These are phyloP conservation scores for Montipora efflorescens DNA, from an alignment of 64 coral and sea anemone species.

Conservation along the genomic window DNA sequence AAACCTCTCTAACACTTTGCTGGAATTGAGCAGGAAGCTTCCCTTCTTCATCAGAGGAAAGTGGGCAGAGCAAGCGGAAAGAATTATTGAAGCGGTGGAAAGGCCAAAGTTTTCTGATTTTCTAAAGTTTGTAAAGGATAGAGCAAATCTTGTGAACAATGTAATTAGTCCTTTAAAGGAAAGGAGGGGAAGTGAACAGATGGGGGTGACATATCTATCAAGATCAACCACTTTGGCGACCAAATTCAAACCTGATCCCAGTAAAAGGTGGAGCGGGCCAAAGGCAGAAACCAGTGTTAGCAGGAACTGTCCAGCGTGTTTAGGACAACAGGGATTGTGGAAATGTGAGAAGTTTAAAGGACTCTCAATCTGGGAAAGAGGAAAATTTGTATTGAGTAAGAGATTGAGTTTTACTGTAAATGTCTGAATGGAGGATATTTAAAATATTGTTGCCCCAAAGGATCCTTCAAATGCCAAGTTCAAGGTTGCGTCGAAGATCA, in stretches of 20 bases:
- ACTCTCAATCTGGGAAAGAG: slow-evolving; percentile 30
- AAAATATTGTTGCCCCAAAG: slow-evolving; percentile 45
- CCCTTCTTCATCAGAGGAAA: slow-evolving; percentile 72
- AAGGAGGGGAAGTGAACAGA: background rate
- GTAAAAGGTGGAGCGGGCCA: background rate
- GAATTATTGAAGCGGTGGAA: slow-evolving; percentile 47
- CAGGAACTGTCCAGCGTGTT: slow-evolving; percentile 56
- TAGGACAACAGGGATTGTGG: slow-evolving; percentile 69
- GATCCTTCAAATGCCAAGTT: slow-evolving; percentile 61
- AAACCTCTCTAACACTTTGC: slow-evolving; percentile 60
- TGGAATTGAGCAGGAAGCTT: slow-evolving; percentile 58
- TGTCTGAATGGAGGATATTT: slow-evolving; percentile 79
- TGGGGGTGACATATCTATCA: background rate
- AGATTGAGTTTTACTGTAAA: slow-evolving; percentile 70
- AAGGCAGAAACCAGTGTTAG: background rate
- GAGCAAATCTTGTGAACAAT: slow-evolving; percentile 70
- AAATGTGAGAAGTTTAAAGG: slow-evolving; percentile 70
- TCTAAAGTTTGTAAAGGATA: slow-evolving; percentile 57
- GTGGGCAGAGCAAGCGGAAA: slow-evolving; percentile 69
- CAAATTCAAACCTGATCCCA: background rate
- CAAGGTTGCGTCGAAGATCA: slow-evolving; percentile 60
- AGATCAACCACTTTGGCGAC: background rate
- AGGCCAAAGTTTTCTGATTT: slow-evolving; percentile 64
- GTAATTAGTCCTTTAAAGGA: slow-evolving; percentile 7
- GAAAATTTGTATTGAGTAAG: slow-evolving; percentile 57